Conservation (phyloP, 2,888 invertebrate species). For the Lucinisca nassula region DNA sequence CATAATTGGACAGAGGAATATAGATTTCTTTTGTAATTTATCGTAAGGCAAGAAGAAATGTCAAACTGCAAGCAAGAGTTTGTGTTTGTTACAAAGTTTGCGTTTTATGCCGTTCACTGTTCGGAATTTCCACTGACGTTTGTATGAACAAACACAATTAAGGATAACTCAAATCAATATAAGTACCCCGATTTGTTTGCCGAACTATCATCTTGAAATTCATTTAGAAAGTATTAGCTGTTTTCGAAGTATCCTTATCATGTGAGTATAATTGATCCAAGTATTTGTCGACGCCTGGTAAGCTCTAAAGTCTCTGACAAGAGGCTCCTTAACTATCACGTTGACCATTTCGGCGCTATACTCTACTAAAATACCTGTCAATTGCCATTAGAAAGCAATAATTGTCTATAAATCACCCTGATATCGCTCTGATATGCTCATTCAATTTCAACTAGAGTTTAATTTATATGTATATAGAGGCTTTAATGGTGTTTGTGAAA, state of each 20-base stretch:
- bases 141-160: conserved; percentile 1
- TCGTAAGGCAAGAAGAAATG: no score
- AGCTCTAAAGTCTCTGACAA: conserved; percentile 5
- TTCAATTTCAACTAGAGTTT: conserved; percentile 53
- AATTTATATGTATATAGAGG: conserved; percentile 54
- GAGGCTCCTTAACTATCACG: conserved; percentile 10
- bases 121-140: not conserved
- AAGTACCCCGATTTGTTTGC: conserved; percentile 32
- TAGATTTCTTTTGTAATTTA: no score
- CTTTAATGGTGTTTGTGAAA: conserved; percentile 50
- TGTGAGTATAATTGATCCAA: conserved; percentile 1
- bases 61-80: no score
- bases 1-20: no score
- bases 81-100: not conserved
- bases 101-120: not conserved
- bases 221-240: conserved; percentile 32
- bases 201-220: conserved; percentile 29
- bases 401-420: conserved; percentile 67
- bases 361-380: conserved; percentile 52
- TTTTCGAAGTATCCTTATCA: conserved; percentile 51
- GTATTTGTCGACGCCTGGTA: conserved; percentile 25
- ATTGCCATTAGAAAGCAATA: conserved; percentile 54
- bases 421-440: conserved; percentile 51
- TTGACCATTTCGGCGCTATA: conserved; percentile 38
- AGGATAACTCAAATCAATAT: not conserved